Conservation (phyloP, 2,888 invertebrate genomes). For the Dyspetes luteomarginatus region DNA sequence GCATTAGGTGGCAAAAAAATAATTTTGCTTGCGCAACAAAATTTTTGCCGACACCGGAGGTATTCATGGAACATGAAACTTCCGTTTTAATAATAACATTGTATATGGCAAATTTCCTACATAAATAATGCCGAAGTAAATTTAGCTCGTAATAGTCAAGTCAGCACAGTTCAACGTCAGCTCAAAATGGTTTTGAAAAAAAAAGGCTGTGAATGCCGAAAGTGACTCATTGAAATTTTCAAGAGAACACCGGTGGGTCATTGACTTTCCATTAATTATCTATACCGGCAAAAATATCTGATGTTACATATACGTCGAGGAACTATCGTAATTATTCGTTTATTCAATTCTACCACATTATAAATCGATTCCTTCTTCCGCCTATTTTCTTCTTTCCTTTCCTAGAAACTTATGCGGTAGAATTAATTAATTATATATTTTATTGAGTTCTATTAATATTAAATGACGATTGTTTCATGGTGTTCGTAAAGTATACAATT, state of each 20-base stretch:
- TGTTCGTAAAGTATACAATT: too few relatives aligned
- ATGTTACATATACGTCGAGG: slow-evolving; percentile 22
- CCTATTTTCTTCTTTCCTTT: background rate
- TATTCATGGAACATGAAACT: background rate
- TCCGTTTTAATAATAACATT: background rate
- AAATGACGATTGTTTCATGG: too few relatives aligned
- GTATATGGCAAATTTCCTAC: slow-evolving; percentile 7
- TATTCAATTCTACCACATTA: slow-evolving; percentile 16
- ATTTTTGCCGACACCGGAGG: background rate
- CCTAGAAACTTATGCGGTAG: background rate
- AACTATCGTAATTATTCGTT: slow-evolving; percentile 25
- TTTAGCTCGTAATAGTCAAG: slow-evolving; percentile 28
- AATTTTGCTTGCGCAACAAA: too few relatives aligned
- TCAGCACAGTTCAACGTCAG: slow-evolving; percentile 66
- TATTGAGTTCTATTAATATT: slow-evolving; percentile 34
- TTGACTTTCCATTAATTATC: slow-evolving; percentile 70
- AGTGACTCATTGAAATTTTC: slow-evolving; percentile 77
- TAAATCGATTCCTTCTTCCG: slow-evolving; percentile 16
- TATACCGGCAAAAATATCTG: background rate
- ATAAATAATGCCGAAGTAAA: slow-evolving; percentile 27
- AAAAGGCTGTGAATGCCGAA: slow-evolving; percentile 68
- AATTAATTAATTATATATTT: background rate
- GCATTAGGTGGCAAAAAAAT: too few relatives aligned
- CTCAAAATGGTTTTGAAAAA: slow-evolving; percentile 37
- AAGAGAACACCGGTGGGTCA: slow-evolving; percentile 68